Percentiles rank a stretch among this genome's conserved stretches.
Evolutionary conservation across 2,113 vertebrate species (phyloP).

Genomic region (Orientallactaga bullata): DNA sequence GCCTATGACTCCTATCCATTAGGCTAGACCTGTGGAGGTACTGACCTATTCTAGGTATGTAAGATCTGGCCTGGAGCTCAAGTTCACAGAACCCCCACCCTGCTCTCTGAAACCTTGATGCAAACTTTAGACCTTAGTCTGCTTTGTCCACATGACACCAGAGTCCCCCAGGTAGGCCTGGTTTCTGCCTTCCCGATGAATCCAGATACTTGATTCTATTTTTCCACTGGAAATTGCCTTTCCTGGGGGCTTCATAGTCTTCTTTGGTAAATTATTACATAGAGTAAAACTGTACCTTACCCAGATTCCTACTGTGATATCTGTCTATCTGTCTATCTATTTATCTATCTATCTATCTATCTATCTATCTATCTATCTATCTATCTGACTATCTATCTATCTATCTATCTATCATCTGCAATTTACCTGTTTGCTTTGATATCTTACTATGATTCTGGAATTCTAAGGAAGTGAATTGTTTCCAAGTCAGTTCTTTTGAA

Average conservation of each 20-base stretch:
- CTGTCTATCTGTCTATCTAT: too few species aligned
- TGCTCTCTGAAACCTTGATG: neutral
- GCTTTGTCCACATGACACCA: rapidly evolving
- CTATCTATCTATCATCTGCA: too few species aligned
- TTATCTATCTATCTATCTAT: too few species aligned
- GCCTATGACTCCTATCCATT: neutral
- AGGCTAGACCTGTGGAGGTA: neutral
- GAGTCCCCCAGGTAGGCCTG: neutral
- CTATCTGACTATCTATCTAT: too few species aligned
- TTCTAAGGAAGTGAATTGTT: neutral
- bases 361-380: too few species aligned
- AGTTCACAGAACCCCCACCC: neutral
- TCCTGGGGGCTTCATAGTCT: neutral
- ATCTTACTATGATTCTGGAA: neutral
- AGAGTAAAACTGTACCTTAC: neutral
- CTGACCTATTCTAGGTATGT: rapidly evolving
- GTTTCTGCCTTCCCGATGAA: neutral
- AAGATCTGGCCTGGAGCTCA: neutral
- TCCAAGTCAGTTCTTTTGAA: neutral
- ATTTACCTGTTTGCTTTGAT: neutral
- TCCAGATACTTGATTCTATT: neutral
- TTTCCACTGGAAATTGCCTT: neutral
- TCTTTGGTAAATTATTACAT: neutral
- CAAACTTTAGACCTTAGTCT: too few species aligned
- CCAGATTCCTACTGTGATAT: neutral